Evolutionary conservation across 2,888 invertebrate species (phyloP), one percentile per base, ranked within the genome.

Genomic region (Scaptomyza parva): DNA sequence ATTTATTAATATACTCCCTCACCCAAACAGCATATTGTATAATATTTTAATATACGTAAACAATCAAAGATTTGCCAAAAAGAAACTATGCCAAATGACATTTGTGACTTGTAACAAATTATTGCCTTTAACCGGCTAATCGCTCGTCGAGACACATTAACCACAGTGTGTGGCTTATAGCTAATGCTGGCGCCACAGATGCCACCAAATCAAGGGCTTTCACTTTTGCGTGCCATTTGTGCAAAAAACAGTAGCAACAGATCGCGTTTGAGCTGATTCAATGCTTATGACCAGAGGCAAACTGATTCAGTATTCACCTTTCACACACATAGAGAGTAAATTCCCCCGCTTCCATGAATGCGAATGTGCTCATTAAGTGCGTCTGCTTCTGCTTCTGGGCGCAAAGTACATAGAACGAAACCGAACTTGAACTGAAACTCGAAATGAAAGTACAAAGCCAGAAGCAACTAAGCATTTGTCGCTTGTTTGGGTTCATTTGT

Each of bases 241-340:
- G 58, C 52, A 48, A 85, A 78, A 86, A 82, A 88, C 80, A 59
- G 80, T 82, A 80, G 80, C 80, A 26, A 12, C n/a, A n/a, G n/a
- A n/a, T n/a, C n/a, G n/a, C 20, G 30, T n/a, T 37, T 30, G 50
- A 51, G 26, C 3, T 2, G 30, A 39, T 28, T 40, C 43, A 17
- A 33, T 47, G 51, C 40, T 37, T 44, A 45, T 41, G 39, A 24
- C 44, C 45, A 50, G 54, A 44, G 50, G 33, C 55, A 60, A 35
- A 50, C 50, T 53, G n/a, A 59, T 48, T 59, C 52, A 64, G 67
- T 86, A 75, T 78, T 70, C 82, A 84, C 87, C 88, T 82, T 86
- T 82, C 74, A 80, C 73, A 67, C 62, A 17, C 1, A 17, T n/a
- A n/a, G n/a, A n/a, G n/a, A n/a, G n/a, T n/a, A 9, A 61, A 52